Evolutionary conservation across 2,797 vertebrate species (phyloP), one percentile per base, ranked within the genome.

Genomic region (Alcedo quadribrachys): DNA sequence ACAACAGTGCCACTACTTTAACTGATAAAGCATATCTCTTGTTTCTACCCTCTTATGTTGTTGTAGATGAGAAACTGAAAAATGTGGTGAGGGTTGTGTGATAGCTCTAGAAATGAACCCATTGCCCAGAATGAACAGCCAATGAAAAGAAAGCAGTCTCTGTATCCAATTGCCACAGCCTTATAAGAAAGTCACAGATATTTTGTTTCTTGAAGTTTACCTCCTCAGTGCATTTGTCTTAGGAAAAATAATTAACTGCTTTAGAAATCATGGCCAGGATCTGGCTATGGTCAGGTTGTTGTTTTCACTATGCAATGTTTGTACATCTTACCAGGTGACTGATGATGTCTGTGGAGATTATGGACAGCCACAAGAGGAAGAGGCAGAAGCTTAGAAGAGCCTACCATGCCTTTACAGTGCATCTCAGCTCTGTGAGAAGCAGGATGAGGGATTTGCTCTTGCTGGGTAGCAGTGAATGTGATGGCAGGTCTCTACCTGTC

Each of bases 41-140:
- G 30, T 82, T 90, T 90, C 62, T 94, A 85, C 40, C 81, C 71
- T 89, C 60, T 91, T 53, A 19, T 88, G 94, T 80, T 94, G 61
- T 30, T 79, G 61, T 63, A 79, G 87, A 94, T 93, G 91, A 81
- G 80, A 95, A 96, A 91, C 96, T 80, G 90, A 78, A 90, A 94
- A 94, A 57, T 85, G 74, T 3, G 20, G 87, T 82, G 58, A 86
- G 60, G 77, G 67, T 57, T 80, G 57, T 62, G 60, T 40, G 85
- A 86, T 84, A 95, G 90, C 63, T 65, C 58, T 91, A 84, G 82
- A 79, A 66, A 70, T 60, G 27, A 86, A 67, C 53, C 37, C 45
- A 32, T 28, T 69, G 74, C 67, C 57, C 54, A 65, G 67, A 62
- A 58, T 48, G 54, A 62, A 11, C 0, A 80, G 61, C 12, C 84